Conservation (phyloP, 2,888 invertebrate genomes). For the Lasioglossum figueresi region DNA sequence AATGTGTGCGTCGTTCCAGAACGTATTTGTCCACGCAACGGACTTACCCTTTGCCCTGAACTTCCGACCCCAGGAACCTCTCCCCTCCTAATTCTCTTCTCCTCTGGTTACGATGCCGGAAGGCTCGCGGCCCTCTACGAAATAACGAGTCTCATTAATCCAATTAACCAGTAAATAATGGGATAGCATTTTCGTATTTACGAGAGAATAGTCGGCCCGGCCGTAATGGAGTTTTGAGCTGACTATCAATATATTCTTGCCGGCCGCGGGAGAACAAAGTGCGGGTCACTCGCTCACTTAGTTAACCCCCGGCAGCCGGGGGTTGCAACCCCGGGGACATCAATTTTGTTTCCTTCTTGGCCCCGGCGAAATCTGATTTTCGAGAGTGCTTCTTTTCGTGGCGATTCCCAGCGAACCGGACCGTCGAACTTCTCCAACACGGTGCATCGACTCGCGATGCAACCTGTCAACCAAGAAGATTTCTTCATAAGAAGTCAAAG, state of each 20-base stretch:
- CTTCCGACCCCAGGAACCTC: slow-evolving; percentile 58
- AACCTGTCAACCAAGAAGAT: background rate
- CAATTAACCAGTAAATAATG: slow-evolving; percentile 84
- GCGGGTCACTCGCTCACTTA: slow-evolving; percentile 83
- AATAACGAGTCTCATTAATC: slow-evolving; percentile 84
- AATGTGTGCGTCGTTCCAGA: slow-evolving; percentile 54
- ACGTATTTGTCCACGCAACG: slow-evolving; percentile 72
- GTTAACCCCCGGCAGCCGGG: slow-evolving; percentile 73
- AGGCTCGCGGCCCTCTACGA: slow-evolving; percentile 75
- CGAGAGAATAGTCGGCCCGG: slow-evolving; percentile 81
- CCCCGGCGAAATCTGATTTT: slow-evolving; percentile 66
- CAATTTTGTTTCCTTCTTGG: slow-evolving; percentile 72
- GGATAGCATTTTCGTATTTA: slow-evolving; percentile 84
- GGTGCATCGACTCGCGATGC: background rate
- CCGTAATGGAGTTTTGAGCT: slow-evolving; percentile 84
- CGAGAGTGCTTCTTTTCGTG: slow-evolving; percentile 37
- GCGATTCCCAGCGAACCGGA: background rate
- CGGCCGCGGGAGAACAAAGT: slow-evolving; percentile 78
- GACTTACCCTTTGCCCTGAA: slow-evolving; percentile 71
- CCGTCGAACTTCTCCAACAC: background rate
- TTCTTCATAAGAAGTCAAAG: background rate
- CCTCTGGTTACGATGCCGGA: slow-evolving; percentile 53
- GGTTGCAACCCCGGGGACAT: slow-evolving; percentile 71
- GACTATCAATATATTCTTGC: slow-evolving; percentile 83
- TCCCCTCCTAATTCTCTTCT: slow-evolving; percentile 64